Evolutionary conservation across 2,888 invertebrate species (phyloP).

Genomic region (Agapostemon virescens): DNA sequence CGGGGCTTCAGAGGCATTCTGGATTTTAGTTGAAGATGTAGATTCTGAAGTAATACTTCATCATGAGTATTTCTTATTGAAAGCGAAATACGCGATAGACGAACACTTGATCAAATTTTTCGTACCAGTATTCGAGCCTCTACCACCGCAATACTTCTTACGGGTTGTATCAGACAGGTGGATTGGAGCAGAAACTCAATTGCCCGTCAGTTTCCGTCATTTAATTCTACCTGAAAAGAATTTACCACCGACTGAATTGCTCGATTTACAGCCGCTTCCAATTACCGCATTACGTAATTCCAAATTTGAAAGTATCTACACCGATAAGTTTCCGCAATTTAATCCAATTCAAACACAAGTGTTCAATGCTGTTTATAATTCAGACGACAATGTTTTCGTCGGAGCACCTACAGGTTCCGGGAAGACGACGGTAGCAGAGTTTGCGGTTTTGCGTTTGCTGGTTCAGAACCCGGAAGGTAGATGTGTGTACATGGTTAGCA

Average conservation of each 20-base stretch:
- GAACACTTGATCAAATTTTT: slow-evolving; percentile 98
- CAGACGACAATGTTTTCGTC: slow-evolving; percentile 98
- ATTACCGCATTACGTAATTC: slow-evolving; percentile 94
- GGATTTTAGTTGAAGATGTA: slow-evolving; percentile 93
- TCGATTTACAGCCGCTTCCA: slow-evolving; percentile 98
- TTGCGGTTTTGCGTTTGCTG: slow-evolving; percentile 94
- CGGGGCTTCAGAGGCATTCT: slow-evolving; percentile 91
- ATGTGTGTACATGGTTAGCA: slow-evolving; percentile 96
- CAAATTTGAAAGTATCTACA: slow-evolving; percentile 92
- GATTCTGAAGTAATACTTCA: slow-evolving; percentile 95
- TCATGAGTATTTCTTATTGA: slow-evolving; percentile 93
- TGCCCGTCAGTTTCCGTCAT: slow-evolving; percentile 98
- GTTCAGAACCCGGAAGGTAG: slow-evolving; percentile 88
- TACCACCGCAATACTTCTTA: slow-evolving; percentile 99
- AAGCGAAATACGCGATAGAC: slow-evolving; percentile 95
- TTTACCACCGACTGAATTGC: slow-evolving; percentile 96
- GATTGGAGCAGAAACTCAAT: slow-evolving; percentile 96
- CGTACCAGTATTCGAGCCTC: slow-evolving; percentile 98
- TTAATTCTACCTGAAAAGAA: slow-evolving; percentile 98
- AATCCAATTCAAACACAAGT: slow-evolving; percentile 99
- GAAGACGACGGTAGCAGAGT: slow-evolving; percentile 97
- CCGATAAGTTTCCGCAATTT: slow-evolving; percentile 93
- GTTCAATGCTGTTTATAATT: slow-evolving; percentile 98
- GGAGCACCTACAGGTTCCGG: slow-evolving; percentile 96
- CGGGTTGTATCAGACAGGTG: slow-evolving; percentile 94